Evolutionary conservation across 1,140 invertebrate species (phyloP), one percentile per base, ranked within the genome.

Genomic region (Drosophila carrolli): DNA sequence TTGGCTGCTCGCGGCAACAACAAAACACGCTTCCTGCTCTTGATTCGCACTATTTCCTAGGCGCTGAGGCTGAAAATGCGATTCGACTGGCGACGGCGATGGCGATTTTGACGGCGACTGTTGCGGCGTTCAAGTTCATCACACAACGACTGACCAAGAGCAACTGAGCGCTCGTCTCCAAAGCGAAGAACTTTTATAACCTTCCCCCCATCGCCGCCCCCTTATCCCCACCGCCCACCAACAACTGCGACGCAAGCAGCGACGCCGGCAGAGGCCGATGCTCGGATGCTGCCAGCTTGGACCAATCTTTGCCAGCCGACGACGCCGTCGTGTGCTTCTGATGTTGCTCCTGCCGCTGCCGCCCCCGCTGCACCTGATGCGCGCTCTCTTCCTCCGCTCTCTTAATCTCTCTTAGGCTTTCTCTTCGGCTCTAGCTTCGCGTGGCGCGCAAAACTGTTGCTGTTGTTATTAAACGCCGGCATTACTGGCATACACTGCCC

Each of bases 71-170:
- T 73, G 62, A 76, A 62, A 75, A 66, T 80, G 78, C 63, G 67
- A 72, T 58, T 71, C 38, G 62, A 60, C 48, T 41, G 32, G 16
- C 44, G 37, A 54, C 16, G 37, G 29, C 29, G 29, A 32, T 7
- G 29, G 29, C 29, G 29, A 32, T 32, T 6, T 14, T 19, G 14
- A 47, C 11, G 16, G 44, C 44, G 65, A 16, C 51, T 76, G 80
- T 60, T 59, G 65, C 16, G 76, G 72, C 40, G 38, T 66, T 75
- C 63, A 51, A 71, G 81, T 58, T 65, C 67, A 71, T 88, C 80
- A 79, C 72, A 88, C 83, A 82, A 88, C 83, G 83, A 88, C 86
- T 89, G 79, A 88, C 83, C 84, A 88, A 88, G 83, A 88, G 84
- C 84, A 88, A 88, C 83, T 88, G 84, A 88, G 80, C 84, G 72